Evolutionary conservation across 2,797 vertebrate genomes (phyloP).

Genomic region (Ispidina picta): DNA sequence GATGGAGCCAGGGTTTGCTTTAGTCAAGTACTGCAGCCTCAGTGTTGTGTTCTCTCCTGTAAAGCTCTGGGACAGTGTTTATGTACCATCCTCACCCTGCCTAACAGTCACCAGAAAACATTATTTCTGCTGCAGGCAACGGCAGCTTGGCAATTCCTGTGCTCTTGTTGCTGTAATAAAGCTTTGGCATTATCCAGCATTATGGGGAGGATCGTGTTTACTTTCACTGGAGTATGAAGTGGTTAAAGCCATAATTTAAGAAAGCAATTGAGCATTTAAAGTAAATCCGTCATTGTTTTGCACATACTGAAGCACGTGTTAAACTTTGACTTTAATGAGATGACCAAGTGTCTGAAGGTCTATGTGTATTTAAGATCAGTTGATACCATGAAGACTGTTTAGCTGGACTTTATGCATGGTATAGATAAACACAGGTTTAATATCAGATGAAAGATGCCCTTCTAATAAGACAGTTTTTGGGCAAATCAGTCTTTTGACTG

Average conservation of each 20-base stretch:
- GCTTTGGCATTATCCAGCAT: constrained; percentile 18
- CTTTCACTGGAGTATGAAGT: constrained; percentile 22
- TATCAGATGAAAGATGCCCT: background rate
- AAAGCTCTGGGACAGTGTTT: background rate
- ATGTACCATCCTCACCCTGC: background rate
- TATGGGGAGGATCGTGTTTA: constrained; percentile 2
- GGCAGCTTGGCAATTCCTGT: constrained; percentile 27
- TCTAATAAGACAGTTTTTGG: background rate
- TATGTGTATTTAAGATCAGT: constrained; percentile 14
- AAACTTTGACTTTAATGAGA: constrained; percentile 46
- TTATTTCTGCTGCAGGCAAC: constrained; percentile 31
- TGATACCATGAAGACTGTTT: background rate
- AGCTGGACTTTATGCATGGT: background rate
- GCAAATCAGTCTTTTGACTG: background rate
- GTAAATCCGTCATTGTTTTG: constrained; percentile 41
- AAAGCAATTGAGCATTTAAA: constrained; percentile 46
- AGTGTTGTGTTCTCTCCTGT: background rate
- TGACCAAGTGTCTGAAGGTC: constrained; percentile 17
- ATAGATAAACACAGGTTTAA: background rate
- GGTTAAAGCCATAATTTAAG: constrained; percentile 40
- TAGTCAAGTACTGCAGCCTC: background rate
- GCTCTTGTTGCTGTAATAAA: constrained; percentile 8
- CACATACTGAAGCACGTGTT: background rate
- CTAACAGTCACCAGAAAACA: constrained; percentile 10
- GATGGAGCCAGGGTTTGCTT: background rate